Evolutionary conservation across 2,113 vertebrate genomes (phyloP).

Genomic region (Balaeniceps rex): DNA sequence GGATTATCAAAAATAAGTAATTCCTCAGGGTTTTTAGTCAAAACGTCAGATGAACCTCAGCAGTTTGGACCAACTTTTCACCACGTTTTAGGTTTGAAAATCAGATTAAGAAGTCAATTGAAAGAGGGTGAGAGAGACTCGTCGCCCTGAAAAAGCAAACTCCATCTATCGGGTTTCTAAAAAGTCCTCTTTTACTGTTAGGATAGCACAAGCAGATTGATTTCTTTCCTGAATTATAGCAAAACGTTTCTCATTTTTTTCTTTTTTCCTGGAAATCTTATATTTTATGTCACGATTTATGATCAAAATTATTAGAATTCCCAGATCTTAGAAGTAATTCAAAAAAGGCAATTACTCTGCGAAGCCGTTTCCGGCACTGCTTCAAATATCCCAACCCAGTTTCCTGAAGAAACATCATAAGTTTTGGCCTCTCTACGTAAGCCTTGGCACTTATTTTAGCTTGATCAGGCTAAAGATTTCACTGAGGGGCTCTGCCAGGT

Average conservation of each 20-base stretch:
- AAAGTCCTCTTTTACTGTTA: neutral
- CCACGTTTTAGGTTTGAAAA: neutral
- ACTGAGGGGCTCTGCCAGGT: neutral
- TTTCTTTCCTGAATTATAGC: neutral
- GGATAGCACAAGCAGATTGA: neutral
- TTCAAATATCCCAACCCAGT: neutral
- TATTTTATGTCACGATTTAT: neutral
- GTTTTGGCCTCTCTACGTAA: neutral
- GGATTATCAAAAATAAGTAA: neutral
- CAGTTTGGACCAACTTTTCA: neutral
- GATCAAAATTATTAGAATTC: conserved; percentile 4
- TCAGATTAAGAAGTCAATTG: neutral
- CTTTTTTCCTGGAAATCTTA: neutral
- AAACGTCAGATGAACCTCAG: neutral
- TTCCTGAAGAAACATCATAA: neutral
- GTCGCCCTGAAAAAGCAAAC: neutral
- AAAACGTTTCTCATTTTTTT: neutral
- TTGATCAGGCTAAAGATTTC: neutral
- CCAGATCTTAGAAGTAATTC: conserved; percentile 22
- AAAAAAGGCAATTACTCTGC: conserved; percentile 12
- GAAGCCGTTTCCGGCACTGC: neutral
- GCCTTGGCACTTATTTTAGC: neutral
- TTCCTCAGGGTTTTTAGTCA: neutral
- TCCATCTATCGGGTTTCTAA: neutral
- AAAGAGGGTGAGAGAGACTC: neutral